Base-by-base conservation (phyloP, 1,140 invertebrate species). In the Lepidurus couesii region DNA sequence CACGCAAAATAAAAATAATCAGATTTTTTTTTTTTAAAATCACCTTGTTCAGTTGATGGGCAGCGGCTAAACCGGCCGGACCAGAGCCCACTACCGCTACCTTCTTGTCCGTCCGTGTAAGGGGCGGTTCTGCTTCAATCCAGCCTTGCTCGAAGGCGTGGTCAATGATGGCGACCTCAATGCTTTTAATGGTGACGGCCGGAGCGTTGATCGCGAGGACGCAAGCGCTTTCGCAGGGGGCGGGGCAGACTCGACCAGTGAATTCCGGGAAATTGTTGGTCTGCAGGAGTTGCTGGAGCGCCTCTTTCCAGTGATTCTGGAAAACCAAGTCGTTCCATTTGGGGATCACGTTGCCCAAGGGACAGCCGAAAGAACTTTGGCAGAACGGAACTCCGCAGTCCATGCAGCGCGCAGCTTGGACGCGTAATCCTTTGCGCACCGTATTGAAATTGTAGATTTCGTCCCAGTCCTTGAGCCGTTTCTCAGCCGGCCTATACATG, bases 261-360 rank as follows among this genome's bases (percentile, higher is more conserved):
- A 99, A 99, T 86, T 99, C 98, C 89, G 98, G 98, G 87, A 99
- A 99, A 84, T 99, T 99, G 84, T 99, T 99, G 1, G 98, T 99
- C 85, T 99, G 97, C 78, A 98, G 86, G 42, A 99, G 88, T 82
- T 98, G 95, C 81, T 93, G 90, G 1, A 99, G 86, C n/a, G 98
- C 98, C 85, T 98, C 95, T 80, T 93, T 91, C 98, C 98, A 99
- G 83, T 98, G 94, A 76, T 93, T 92, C 81, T 93, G 91, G 86
- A 94, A 98, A 3, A 99, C 89, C 0, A 99, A 89, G 85, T 98
- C 95, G 86, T 99, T 99, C 95, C 96, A 99, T 87, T 98, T 98
- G 34, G 98, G 98, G 83, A 99, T 98, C 79, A 99, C 97, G 84
- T 99, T 99, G 73, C 96, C 96, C 16, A 99, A 88, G 2, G 98